Conservation (phyloP, 2,113 vertebrate genomes). For the Perca fluviatilis region DNA sequence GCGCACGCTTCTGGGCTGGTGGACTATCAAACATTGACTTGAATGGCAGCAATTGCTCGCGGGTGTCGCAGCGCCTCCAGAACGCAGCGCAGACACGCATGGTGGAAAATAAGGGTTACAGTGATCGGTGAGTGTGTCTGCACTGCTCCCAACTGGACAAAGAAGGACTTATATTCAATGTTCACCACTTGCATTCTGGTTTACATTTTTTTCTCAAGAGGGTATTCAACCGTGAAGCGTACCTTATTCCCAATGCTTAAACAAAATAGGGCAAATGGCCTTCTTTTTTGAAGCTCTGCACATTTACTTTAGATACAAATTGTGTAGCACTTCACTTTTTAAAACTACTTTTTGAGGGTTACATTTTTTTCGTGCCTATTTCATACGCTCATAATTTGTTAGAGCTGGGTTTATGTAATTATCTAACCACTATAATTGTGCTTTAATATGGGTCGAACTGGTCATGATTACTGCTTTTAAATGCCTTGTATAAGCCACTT, state of each 20-base stretch:
- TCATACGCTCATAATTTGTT: not conserved
- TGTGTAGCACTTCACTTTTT: not conserved
- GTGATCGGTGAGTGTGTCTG: slow-evolving; percentile 27
- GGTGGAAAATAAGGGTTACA: too few relatives aligned
- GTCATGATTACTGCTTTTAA: slow-evolving; percentile 21
- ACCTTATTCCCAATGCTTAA: too few relatives aligned
- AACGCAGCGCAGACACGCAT: too few relatives aligned
- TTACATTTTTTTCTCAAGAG: not conserved
- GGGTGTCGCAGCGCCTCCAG: too few relatives aligned
- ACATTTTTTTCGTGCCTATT: not conserved
- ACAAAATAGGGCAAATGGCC: too few relatives aligned
- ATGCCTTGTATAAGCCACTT: not conserved
- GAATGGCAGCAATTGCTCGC: too few relatives aligned
- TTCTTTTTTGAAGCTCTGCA: not conserved
- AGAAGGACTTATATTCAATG: slow-evolving; percentile 26
- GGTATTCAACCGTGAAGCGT: not conserved
- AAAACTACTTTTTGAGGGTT: not conserved
- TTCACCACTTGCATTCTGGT: not conserved
- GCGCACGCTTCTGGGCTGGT: too few relatives aligned
- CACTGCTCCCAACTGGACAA: slow-evolving; percentile 57
- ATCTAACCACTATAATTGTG: not conserved
- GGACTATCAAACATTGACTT: too few relatives aligned
- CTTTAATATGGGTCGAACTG: not conserved
- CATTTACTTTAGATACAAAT: not conserved
- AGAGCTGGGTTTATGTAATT: not conserved